Conservation (phyloP, 2,113 vertebrate species). For the Elgaria multicarinata region DNA sequence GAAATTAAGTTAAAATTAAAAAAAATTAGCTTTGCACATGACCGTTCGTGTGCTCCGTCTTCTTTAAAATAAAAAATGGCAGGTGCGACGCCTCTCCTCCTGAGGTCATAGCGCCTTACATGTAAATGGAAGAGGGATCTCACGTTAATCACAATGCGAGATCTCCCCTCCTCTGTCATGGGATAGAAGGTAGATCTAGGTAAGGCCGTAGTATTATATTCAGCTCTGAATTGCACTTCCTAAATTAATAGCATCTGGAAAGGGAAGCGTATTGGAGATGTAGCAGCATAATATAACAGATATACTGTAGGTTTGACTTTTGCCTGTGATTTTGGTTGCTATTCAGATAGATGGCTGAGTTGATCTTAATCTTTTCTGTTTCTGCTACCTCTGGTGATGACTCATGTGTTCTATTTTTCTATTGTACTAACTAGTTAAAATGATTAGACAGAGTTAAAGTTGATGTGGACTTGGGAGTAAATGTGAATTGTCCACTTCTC, state of each 20-base stretch:
- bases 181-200: too few species aligned
- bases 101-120: too few species aligned
- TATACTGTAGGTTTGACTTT: neutral
- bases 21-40: too few species aligned
- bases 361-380: neutral
- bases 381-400: neutral
- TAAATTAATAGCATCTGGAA: constrained; percentile 21
- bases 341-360: neutral
- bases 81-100: too few species aligned
- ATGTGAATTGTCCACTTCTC: neutral
- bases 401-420: neutral
- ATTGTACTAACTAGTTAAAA: neutral
- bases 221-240: neutral
- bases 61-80: too few species aligned
- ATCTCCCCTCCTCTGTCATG: too few species aligned
- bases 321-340: neutral
- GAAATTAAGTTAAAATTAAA: too few species aligned
- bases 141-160: too few species aligned
- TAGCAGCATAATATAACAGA: constrained; percentile 10
- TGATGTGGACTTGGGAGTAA: neutral
- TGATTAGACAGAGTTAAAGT: neutral
- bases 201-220: neutral
- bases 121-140: too few species aligned
- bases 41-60: too few species aligned
- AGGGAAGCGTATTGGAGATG: neutral